Conservation (phyloP, 1,140 invertebrate species). For the Plectus sambesii region DNA sequence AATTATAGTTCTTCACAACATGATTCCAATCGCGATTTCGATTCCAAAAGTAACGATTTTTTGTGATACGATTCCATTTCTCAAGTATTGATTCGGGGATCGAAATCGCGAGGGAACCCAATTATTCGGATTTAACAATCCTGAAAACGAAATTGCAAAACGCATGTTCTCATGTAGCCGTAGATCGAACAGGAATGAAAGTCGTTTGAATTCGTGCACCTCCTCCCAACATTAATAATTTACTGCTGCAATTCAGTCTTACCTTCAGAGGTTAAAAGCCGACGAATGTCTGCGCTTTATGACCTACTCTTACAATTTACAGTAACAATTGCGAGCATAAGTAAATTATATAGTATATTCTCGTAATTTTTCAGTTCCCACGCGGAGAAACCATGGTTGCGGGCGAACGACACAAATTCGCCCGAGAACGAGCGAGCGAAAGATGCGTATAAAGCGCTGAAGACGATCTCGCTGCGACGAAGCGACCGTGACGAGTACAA, state of each 20-base stretch:
- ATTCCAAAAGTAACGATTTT: too few species aligned
- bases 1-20: too few species aligned
- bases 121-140: slow-evolving; percentile 4
- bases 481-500: slow-evolving; percentile 63
- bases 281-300: too few species aligned
- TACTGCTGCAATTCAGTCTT: not conserved
- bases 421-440: slow-evolving; percentile 63
- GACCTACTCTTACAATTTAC: too few species aligned
- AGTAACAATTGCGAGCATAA: too few species aligned
- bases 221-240: slow-evolving; percentile 10
- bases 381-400: slow-evolving; percentile 65
- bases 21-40: too few species aligned
- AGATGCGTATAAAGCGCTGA: slow-evolving; percentile 72
- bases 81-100: too few species aligned
- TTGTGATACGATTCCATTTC: too few species aligned
- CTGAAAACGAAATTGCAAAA: slow-evolving; percentile 13
- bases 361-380: slow-evolving; percentile 47
- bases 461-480: slow-evolving; percentile 74
- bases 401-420: slow-evolving; percentile 59
- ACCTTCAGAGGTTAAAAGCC: too few species aligned
- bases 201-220: not conserved
- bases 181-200: not conserved
- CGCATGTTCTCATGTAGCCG: slow-evolving; percentile 1
- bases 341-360: slow-evolving; percentile 1
- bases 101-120: too few species aligned